Percentiles rank a stretch among this genome's conserved stretches.
Evolutionary conservation across 1,140 invertebrate genomes (phyloP).

Genomic region (Grapholita molesta): DNA sequence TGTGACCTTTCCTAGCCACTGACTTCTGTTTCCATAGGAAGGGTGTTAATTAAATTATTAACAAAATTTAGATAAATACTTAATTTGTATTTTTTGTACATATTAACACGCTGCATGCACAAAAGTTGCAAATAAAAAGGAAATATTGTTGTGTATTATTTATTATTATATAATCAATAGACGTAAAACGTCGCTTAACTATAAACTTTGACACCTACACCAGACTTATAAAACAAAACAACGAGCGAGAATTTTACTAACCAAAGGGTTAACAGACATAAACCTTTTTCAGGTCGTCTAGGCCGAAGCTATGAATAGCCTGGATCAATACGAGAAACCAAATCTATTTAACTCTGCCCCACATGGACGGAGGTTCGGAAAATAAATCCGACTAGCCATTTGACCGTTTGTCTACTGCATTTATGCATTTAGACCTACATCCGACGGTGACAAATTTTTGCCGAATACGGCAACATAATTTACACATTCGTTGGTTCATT

Average conservation of each 20-base stretch:
- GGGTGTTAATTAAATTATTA: conserved; percentile 20
- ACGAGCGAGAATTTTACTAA: not conserved
- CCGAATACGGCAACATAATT: not conserved
- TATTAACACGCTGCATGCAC: no score
- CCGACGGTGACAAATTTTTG: not conserved
- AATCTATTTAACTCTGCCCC: conserved; percentile 37
- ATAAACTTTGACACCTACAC: no score
- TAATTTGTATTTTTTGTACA: no score
- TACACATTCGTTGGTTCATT: no score
- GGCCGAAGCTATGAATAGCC: conserved; percentile 23
- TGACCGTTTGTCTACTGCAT: conserved; percentile 7
- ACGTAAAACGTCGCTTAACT: no score
- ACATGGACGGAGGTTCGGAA: not conserved
- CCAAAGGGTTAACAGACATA: not conserved
- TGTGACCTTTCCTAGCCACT: not conserved
- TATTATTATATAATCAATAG: no score
- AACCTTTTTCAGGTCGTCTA: conserved; percentile 22
- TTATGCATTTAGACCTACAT: conserved; percentile 5
- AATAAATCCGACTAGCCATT: conserved; percentile 6
- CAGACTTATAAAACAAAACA: not conserved
- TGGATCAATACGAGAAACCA: conserved; percentile 26
- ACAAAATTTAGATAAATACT: no score
- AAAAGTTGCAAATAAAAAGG: no score
- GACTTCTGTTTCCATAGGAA: not conserved
- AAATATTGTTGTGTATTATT: no score